Conservation (phyloP, 2,797 vertebrate species). For the Lycodopsis pacificus region DNA sequence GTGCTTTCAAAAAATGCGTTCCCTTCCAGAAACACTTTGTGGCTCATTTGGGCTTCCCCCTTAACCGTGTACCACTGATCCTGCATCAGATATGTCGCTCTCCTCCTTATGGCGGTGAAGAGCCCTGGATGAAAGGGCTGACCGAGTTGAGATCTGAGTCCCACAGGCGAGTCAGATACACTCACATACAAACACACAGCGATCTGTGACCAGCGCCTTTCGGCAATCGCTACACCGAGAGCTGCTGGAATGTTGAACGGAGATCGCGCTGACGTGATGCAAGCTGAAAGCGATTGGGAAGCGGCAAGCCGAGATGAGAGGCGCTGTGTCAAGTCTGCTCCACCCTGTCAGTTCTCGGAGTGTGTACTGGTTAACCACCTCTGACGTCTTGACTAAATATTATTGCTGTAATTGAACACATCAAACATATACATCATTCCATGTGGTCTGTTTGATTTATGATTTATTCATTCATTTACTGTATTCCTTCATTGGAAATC, state of each 20-base stretch:
- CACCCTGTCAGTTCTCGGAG: slow-evolving; percentile 64
- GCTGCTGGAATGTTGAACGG: slow-evolving; percentile 52
- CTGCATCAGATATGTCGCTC: slow-evolving; percentile 52
- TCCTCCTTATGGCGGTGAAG: slow-evolving; percentile 47
- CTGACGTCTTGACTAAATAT: slow-evolving; percentile 70
- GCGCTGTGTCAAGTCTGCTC: slow-evolving; percentile 61
- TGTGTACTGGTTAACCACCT: slow-evolving; percentile 58
- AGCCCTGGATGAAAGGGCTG: slow-evolving; percentile 51
- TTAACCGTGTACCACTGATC: slow-evolving; percentile 38
- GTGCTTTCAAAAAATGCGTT: neutral
- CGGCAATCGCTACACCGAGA: slow-evolving; percentile 51
- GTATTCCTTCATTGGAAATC: too few species aligned
- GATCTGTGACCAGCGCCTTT: slow-evolving; percentile 59
- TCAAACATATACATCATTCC: slow-evolving; percentile 17
- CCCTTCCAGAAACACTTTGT: slow-evolving; percentile 23
- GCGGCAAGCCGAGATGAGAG: slow-evolving; percentile 61
- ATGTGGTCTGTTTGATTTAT: neutral
- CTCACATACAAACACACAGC: slow-evolving; percentile 57
- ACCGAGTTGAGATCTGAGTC: slow-evolving; percentile 47
- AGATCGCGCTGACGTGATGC: slow-evolving; percentile 60
- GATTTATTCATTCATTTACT: slow-evolving; percentile 6
- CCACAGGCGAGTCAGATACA: slow-evolving; percentile 58
- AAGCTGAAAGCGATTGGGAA: slow-evolving; percentile 67
- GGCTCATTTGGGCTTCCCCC: slow-evolving; percentile 30
- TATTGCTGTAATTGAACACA: slow-evolving; percentile 60